A percentile compares a stretch with the other conserved stretches of the same genome.
Conservation (phyloP, 2,113 vertebrate species). For the Plecotus auritus region DNA sequence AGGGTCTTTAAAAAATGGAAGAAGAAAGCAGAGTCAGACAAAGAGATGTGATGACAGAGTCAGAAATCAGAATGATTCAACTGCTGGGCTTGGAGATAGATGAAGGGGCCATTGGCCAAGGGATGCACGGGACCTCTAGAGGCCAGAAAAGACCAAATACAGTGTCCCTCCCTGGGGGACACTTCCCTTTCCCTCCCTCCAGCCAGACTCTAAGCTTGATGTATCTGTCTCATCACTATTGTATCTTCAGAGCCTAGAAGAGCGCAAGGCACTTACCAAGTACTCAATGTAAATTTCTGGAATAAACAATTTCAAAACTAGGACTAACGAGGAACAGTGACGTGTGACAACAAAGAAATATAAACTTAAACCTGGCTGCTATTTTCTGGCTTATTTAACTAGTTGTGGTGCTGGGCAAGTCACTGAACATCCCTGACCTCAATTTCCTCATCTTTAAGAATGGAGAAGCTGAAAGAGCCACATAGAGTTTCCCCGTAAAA, state of each 20-base stretch:
- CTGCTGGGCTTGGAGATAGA: background rate
- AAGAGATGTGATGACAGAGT: background rate
- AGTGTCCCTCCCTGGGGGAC: background rate
- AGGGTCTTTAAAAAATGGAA: background rate
- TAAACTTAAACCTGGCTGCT: background rate
- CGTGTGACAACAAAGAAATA: background rate
- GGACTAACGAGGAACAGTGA: background rate
- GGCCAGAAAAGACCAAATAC: no score
- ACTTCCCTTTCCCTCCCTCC: background rate
- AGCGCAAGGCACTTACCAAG: background rate
- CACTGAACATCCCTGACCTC: background rate
- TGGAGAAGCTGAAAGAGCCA: background rate
- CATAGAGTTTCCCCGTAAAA: background rate
- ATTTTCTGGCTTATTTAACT: background rate
- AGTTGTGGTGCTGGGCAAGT: background rate
- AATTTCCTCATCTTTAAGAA: background rate
- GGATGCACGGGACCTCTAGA: background rate
- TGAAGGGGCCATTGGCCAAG: background rate
- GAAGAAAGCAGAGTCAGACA: background rate
- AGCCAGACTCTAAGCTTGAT: background rate
- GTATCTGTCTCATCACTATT: fast-evolving
- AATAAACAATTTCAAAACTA: background rate
- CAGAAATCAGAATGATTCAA: background rate
- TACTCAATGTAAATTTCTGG: background rate
- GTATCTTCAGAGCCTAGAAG: background rate